These are phyloP conservation scores for Marasmarcha lunaedactyla DNA, from an alignment of 2,888 invertebrate genomes.

Conservation along the genomic window DNA sequence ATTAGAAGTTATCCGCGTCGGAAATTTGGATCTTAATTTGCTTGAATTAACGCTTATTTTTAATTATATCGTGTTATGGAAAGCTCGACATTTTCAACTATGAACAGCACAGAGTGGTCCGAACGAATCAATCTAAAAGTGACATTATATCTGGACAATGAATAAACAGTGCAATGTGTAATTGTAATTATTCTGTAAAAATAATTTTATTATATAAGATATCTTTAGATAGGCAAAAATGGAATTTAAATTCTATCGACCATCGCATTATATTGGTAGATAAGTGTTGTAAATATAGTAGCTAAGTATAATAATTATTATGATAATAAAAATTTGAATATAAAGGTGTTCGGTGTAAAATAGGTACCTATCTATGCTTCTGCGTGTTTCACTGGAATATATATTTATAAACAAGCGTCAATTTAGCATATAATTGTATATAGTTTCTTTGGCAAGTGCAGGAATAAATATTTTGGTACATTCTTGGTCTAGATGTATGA, in stretches of 20 bases:
- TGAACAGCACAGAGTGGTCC: too few relatives aligned
- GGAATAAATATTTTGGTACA: too few relatives aligned
- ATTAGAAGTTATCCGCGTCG: neutral
- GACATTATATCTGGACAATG: slow-evolving; percentile 10
- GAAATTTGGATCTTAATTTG: too few relatives aligned
- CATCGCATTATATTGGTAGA: slow-evolving; percentile 49
- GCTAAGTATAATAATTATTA: slow-evolving; percentile 30
- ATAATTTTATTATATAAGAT: slow-evolving; percentile 31
- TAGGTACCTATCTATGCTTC: slow-evolving; percentile 64
- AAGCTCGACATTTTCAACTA: too few relatives aligned
- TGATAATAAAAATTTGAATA: slow-evolving; percentile 21
- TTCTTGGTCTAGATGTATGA: too few relatives aligned
- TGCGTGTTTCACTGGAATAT: slow-evolving; percentile 56
- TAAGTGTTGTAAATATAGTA: slow-evolving; percentile 59
- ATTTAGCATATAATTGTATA: slow-evolving; percentile 38
- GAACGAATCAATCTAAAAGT: too few relatives aligned
- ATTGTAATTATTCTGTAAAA: slow-evolving; percentile 59
- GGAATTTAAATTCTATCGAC: slow-evolving; percentile 59
- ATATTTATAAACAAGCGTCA: slow-evolving; percentile 63
- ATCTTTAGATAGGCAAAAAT: slow-evolving; percentile 55
- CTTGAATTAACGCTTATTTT: too few relatives aligned
- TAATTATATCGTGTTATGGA: too few relatives aligned
- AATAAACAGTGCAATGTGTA: slow-evolving; percentile 57
- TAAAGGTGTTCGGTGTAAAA: slow-evolving; percentile 65
- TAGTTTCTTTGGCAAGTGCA: slow-evolving; percentile 30